Evolutionary conservation across 1,140 invertebrate species (phyloP).

Genomic region (Drosophila punjabiensis): DNA sequence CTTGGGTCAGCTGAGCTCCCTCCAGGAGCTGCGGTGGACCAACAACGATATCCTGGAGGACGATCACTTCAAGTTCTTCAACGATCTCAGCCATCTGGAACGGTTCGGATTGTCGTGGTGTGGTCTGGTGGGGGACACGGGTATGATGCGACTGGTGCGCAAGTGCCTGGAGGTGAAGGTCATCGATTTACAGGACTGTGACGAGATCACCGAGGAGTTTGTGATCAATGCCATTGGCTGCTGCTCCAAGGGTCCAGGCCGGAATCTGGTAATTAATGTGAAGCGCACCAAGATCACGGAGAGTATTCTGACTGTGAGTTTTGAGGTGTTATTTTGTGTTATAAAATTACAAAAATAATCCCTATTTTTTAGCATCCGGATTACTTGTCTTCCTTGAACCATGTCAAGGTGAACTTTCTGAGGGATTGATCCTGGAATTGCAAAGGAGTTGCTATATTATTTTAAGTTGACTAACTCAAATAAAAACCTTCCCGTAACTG

Average conservation of each 20-base stretch:
- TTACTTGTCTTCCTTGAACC: slow-evolving; percentile 52
- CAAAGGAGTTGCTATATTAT: neutral
- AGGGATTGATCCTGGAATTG: neutral
- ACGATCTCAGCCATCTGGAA: slow-evolving; percentile 42
- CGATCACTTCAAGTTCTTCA: slow-evolving; percentile 68
- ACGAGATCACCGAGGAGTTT: slow-evolving; percentile 62
- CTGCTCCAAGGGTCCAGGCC: slow-evolving; percentile 39
- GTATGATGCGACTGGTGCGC: slow-evolving; percentile 52
- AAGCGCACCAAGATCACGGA: slow-evolving; percentile 44
- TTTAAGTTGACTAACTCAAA: slow-evolving; percentile 17
- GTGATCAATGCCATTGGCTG: slow-evolving; percentile 56
- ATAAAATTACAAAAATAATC: neutral
- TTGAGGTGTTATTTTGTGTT: neutral
- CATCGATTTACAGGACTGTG: slow-evolving; percentile 53
- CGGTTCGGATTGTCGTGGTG: slow-evolving; percentile 43
- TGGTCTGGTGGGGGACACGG: slow-evolving; percentile 49
- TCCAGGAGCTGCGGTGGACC: slow-evolving; percentile 51
- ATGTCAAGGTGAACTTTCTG: slow-evolving; percentile 59
- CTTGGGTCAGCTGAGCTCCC: slow-evolving; percentile 52
- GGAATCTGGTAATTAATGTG: slow-evolving; percentile 48
- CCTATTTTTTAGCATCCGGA: slow-evolving; percentile 53
- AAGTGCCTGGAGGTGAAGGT: slow-evolving; percentile 42
- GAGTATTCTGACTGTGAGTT: slow-evolving; percentile 42
- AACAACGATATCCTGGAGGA: slow-evolving; percentile 69
- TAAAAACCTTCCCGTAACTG: slow-evolving; percentile 14